phyloP scores from a whole-genome alignment of 2,113 vertebrate species.

The Heterotilapia buettikoferi region DNA sequence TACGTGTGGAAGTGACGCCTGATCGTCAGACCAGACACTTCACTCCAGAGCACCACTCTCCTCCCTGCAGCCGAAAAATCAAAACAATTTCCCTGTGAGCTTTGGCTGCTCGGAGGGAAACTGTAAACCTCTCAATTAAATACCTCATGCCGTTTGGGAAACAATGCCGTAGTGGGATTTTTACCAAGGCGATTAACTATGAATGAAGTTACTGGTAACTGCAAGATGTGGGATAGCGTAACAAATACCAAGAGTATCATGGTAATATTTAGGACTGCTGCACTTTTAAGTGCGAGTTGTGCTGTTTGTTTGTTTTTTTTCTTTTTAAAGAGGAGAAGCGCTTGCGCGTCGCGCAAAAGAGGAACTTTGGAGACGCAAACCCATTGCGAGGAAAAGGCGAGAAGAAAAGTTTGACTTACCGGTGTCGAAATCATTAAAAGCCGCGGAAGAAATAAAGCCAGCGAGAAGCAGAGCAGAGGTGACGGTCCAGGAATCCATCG shows the following conservation, averaged over 20 bases:
- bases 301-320: not conserved
- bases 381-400: not conserved
- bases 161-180: not conserved
- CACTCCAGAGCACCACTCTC: not conserved
- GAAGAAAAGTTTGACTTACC: slow-evolving; percentile 62
- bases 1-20: not conserved
- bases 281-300: not conserved
- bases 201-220: slow-evolving; percentile 5
- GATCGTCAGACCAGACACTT: not conserved
- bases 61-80: not conserved
- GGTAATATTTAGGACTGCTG: not conserved
- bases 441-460: slow-evolving; percentile 55
- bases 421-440: slow-evolving; percentile 68
- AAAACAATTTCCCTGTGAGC: not conserved
- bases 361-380: slow-evolving; percentile 9
- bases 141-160: not conserved
- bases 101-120: not conserved
- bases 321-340: accelerated
- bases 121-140: not conserved
- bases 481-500: slow-evolving; percentile 69
- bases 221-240: not conserved
- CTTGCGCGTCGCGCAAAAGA: not conserved
- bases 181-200: not conserved
- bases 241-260: not conserved
- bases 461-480: slow-evolving; percentile 64